These are phyloP conservation scores for Serranochromis macrocephalus DNA, from an alignment of 2,113 vertebrate species.

Conservation along the genomic window DNA sequence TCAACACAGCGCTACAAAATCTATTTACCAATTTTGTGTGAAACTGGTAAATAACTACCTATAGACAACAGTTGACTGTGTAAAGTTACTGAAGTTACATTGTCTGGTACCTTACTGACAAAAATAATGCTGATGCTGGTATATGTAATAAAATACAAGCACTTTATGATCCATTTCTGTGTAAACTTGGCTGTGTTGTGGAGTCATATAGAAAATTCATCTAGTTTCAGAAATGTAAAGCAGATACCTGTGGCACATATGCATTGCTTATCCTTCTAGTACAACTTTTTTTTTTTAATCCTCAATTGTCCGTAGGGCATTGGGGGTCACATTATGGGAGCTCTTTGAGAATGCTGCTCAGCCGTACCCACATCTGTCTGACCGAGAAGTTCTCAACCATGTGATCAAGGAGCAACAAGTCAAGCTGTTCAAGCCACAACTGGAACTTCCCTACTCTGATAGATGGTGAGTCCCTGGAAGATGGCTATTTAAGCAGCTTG, in stretches of 20 bases:
- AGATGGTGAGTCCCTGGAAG: conserved; percentile 77
- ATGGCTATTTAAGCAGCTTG: not conserved
- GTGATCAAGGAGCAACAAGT: conserved; percentile 89
- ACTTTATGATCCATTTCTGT: not conserved
- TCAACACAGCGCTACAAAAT: not conserved
- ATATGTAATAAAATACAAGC: not conserved
- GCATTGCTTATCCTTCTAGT: not conserved
- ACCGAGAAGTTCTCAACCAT: conserved; percentile 85
- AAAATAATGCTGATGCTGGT: not conserved
- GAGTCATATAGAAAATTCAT: not conserved
- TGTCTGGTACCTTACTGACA: not conserved
- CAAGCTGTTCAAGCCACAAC: conserved; percentile 82
- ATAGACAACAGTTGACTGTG: not conserved
- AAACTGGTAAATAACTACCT: not conserved
- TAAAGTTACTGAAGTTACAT: not conserved
- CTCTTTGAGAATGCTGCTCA: conserved; percentile 82
- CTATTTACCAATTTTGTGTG: not conserved
- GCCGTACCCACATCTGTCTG: conserved; percentile 84
- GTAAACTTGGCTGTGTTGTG: not conserved
- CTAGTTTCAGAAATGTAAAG: not conserved
- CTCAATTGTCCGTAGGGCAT: conserved; percentile 71
- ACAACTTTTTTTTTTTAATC: not conserved
- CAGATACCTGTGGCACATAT: not conserved
- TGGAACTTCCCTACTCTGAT: conserved; percentile 91
- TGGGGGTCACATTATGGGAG: conserved; percentile 93